phyloP scores from a whole-genome alignment of 1,140 invertebrate species.

The Drosophila kanapiae region DNA sequence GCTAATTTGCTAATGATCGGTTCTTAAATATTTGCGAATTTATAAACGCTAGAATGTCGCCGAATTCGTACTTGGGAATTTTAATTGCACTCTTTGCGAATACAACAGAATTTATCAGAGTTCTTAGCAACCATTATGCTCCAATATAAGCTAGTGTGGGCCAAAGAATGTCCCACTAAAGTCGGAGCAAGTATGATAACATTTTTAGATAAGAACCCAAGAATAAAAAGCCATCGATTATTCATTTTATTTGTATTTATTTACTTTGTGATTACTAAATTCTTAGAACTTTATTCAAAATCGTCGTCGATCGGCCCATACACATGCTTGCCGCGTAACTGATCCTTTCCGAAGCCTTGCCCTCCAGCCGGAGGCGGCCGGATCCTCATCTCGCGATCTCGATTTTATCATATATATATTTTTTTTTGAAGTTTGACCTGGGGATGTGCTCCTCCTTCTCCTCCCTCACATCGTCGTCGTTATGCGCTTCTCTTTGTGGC shows the following conservation, averaged over 20 bases:
- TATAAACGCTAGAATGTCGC: no score
- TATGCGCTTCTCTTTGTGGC: conserved; percentile 14
- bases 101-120: no score
- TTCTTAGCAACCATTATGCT: no score
- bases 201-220: neutral
- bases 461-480: neutral
- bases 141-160: no score
- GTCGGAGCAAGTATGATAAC: neutral
- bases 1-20: no score
- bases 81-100: no score
- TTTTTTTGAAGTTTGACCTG: conserved; percentile 31
- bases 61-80: no score
- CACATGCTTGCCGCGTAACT: conserved; percentile 35
- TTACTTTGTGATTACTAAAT: conserved; percentile 84
- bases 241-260: conserved; percentile 72
- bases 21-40: no score
- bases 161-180: no score
- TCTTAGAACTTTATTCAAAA: conserved; percentile 85
- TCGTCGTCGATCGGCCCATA: conserved; percentile 56
- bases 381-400: conserved; percentile 1
- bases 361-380: neutral
- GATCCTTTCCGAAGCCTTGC: conserved; percentile 2
- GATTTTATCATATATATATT: conserved; percentile 35
- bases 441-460: conserved; percentile 19
- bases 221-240: conserved; percentile 23